phyloP scores from a whole-genome alignment of 2,797 vertebrate species.

The Pseudochirops corinnae region DNA sequence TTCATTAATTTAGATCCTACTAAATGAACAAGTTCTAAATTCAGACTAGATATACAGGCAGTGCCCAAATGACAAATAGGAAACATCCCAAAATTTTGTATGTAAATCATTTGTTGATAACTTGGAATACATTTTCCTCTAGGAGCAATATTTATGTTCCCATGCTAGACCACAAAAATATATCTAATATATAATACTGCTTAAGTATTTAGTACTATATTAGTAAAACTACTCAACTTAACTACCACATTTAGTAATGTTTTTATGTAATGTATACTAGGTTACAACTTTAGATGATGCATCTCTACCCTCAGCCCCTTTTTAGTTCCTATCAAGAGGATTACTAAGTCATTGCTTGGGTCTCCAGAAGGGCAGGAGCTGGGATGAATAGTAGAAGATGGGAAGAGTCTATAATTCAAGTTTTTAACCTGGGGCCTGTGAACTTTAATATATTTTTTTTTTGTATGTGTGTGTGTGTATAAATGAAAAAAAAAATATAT shows the following conservation, averaged over 20 bases:
- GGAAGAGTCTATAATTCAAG: neutral
- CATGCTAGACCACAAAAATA: constrained; percentile 18
- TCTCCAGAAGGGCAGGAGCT: neutral
- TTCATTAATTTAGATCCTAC: constrained; percentile 22
- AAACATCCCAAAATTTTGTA: constrained; percentile 29
- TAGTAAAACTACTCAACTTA: neutral
- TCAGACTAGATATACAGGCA: constrained; percentile 4
- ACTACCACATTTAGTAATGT: neutral
- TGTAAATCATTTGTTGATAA: constrained; percentile 49
- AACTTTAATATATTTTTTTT: neutral
- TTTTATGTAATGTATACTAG: neutral
- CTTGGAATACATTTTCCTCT: constrained; percentile 34
- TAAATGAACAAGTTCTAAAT: constrained; percentile 47
- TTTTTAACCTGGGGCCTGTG: neutral
- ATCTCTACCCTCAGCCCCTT: too few relatives aligned
- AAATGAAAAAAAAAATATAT: too few relatives aligned
- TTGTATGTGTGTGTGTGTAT: too few relatives aligned
- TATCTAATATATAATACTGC: neutral
- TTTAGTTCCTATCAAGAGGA: neutral
- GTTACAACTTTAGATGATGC: neutral
- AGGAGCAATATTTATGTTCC: constrained; percentile 2
- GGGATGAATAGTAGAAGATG: neutral
- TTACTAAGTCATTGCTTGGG: neutral
- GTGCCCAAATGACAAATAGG: neutral
- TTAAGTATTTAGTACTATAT: neutral